Evolutionary conservation across 2,797 vertebrate genomes (phyloP).

Genomic region (Bradypodion pumilum): DNA sequence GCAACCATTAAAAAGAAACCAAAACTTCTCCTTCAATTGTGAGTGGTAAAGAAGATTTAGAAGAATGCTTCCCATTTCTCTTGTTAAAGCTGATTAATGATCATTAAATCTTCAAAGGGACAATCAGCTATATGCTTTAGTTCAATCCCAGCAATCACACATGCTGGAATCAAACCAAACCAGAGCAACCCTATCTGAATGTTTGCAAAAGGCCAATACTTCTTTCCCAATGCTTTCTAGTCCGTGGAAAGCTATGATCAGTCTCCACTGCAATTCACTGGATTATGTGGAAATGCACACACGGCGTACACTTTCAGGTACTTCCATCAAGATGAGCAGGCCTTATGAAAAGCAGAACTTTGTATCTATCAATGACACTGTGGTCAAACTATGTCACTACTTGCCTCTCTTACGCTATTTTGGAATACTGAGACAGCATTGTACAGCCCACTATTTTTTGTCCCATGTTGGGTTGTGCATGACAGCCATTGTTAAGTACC

Average conservation of each 20-base stretch:
- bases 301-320: neutral
- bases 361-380: no score
- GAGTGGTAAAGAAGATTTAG: no score
- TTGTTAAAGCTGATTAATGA: no score
- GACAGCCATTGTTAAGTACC: neutral
- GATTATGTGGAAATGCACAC: neutral
- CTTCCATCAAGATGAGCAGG: neutral
- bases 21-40: no score
- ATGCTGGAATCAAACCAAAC: no score
- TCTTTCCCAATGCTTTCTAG: neutral
- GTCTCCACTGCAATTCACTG: neutral
- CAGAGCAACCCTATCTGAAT: no score
- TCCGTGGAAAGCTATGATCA: neutral
- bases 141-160: no score
- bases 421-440: neutral
- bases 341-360: neutral
- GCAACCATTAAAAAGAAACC: no score
- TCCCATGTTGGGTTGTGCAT: neutral
- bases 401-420: neutral
- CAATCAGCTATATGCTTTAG: no score
- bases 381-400: neutral
- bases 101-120: no score
- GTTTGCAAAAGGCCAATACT: neutral
- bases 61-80: no score
- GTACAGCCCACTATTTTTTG: neutral